These are phyloP conservation scores for Proterorhinus semilunaris DNA, from an alignment of 2,113 vertebrate genomes.

Conservation along the genomic window DNA sequence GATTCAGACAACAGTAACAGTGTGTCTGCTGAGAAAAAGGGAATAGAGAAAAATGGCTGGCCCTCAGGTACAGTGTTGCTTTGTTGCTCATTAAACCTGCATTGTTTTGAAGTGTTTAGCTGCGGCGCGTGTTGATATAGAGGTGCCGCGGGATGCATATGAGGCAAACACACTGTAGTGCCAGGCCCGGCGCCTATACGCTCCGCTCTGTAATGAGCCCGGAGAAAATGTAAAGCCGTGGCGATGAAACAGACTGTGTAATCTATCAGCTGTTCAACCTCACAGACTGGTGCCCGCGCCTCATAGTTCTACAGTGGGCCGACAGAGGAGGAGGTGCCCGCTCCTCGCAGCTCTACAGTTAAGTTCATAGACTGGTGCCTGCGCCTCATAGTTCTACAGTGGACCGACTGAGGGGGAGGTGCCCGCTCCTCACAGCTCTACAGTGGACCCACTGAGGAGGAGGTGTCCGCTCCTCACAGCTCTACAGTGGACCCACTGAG, in stretches of 20 bases:
- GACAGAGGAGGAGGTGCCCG: conserved; percentile 8
- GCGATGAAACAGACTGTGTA: conserved; percentile 74
- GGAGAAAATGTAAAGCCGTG: conserved; percentile 71
- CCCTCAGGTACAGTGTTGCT: conserved; percentile 64
- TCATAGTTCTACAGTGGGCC: conserved; percentile 51
- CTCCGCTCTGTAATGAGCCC: conserved; percentile 65
- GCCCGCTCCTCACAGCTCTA: too few species aligned
- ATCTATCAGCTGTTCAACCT: conserved; percentile 68
- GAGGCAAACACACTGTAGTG: conserved; percentile 68
- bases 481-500: neutral
- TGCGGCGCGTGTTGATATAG: conserved; percentile 62
- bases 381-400: too few species aligned
- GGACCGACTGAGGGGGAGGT: too few species aligned
- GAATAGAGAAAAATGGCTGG: conserved; percentile 46
- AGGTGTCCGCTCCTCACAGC: neutral
- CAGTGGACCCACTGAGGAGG: conserved; percentile 41
- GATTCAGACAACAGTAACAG: conserved; percentile 42
- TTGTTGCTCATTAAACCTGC: conserved; percentile 72
- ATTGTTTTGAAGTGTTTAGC: conserved; percentile 71
- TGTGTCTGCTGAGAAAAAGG: conserved; percentile 21
- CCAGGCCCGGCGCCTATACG: conserved; percentile 48
- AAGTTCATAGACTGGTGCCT: too few species aligned
- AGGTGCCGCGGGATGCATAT: conserved; percentile 52
- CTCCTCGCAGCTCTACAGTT: too few species aligned
- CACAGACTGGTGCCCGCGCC: conserved; percentile 57